Evolutionary conservation across 1,140 invertebrate genomes (phyloP).

Genomic region (Drosophila bipectinata): DNA sequence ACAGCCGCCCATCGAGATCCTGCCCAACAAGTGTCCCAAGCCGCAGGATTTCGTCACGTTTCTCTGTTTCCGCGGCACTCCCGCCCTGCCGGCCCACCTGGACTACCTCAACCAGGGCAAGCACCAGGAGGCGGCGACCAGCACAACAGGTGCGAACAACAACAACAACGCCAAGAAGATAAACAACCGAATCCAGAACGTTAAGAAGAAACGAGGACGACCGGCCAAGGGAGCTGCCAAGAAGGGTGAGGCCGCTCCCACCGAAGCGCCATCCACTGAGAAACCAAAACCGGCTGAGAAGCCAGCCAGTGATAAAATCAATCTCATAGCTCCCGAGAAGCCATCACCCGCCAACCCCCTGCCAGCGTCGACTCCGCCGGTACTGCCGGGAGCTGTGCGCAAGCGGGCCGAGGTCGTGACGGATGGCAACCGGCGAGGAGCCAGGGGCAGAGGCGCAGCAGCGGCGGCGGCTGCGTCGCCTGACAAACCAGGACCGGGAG

Average conservation of each 20-base stretch:
- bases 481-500: constrained; percentile 13
- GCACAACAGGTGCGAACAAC: constrained; percentile 23
- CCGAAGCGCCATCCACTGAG: neutral
- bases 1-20: constrained; percentile 85
- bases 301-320: constrained; percentile 65
- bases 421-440: constrained; percentile 67
- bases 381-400: constrained; percentile 85
- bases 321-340: constrained; percentile 30
- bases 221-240: constrained; percentile 49
- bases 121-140: constrained; percentile 56
- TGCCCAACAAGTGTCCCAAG: constrained; percentile 90
- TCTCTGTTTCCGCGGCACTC: constrained; percentile 93
- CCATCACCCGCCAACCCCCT: constrained; percentile 2
- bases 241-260: constrained; percentile 4
- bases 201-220: constrained; percentile 69
- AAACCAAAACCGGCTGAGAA: constrained; percentile 17
- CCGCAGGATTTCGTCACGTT: constrained; percentile 96
- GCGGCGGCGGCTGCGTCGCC: neutral
- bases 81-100: constrained; percentile 89
- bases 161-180: constrained; percentile 51
- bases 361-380: constrained; percentile 4
- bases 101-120: constrained; percentile 89
- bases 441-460: constrained; percentile 33
- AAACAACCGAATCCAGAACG: constrained; percentile 28
- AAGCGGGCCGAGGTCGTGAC: constrained; percentile 84